Percentiles rank a stretch among this genome's conserved stretches.
Conservation (phyloP, 2,888 invertebrate species). For the Leucophenga maculata region DNA sequence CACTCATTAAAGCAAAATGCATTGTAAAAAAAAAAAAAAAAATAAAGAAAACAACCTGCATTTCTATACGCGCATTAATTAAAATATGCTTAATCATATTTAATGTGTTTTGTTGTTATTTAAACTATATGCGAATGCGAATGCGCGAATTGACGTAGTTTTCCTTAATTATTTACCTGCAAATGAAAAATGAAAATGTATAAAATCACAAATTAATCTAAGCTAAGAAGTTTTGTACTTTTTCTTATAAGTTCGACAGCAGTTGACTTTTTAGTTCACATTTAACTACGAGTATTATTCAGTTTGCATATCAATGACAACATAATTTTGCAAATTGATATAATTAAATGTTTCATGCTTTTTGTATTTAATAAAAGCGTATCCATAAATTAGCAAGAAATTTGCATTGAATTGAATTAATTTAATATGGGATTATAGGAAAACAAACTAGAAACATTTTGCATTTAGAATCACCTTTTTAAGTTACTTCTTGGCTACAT, state of each 20-base stretch:
- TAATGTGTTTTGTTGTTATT: too few relatives aligned
- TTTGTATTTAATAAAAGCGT: background rate
- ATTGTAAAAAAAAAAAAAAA: background rate
- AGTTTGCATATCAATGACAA: too few relatives aligned
- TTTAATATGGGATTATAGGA: background rate
- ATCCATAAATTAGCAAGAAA: background rate
- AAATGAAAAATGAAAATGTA: too few relatives aligned
- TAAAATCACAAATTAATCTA: background rate
- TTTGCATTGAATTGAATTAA: background rate
- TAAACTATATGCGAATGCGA: too few relatives aligned
- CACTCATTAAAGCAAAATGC: too few relatives aligned
- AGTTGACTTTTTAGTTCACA: background rate
- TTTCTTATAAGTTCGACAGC: background rate
- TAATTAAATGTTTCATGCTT: background rate
- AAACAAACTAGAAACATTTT: too few relatives aligned
- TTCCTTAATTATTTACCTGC: background rate
- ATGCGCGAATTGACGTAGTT: too few relatives aligned
- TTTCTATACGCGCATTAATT: conserved; percentile 3
- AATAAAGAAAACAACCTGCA: background rate
- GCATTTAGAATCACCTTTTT: too few relatives aligned
- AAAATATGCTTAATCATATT: too few relatives aligned
- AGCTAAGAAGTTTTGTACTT: background rate
- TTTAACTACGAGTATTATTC: too few relatives aligned
- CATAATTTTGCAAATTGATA: too few relatives aligned
- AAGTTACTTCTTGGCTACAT: too few relatives aligned